phyloP scores from a whole-genome alignment of 1,140 invertebrate genomes.

The Agrypnia vestita region DNA sequence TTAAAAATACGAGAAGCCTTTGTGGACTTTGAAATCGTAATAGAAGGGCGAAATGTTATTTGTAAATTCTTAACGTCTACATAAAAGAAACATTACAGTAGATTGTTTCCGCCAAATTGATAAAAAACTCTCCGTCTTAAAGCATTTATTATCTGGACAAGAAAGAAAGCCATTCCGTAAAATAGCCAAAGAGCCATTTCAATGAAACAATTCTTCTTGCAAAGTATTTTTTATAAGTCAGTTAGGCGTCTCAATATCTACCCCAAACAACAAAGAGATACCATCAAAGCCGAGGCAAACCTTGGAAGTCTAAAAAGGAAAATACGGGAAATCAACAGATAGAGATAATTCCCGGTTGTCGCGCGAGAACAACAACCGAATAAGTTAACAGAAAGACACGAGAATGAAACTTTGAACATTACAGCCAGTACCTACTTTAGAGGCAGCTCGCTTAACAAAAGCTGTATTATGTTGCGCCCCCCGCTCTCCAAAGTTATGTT shows the following conservation, averaged over 20 bases:
- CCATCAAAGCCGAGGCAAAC: conserved; percentile 25
- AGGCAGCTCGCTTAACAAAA: conserved; percentile 11
- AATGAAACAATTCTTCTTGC: background rate
- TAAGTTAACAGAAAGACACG: conserved; percentile 35
- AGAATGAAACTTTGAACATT: conserved; percentile 36
- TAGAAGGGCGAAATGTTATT: too few species aligned
- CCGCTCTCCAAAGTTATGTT: background rate
- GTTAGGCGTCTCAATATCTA: conserved; percentile 34
- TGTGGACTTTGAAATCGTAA: too few species aligned
- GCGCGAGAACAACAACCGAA: conserved; percentile 38
- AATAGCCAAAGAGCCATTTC: conserved; percentile 4
- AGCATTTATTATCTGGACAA: too few species aligned
- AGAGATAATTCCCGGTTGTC: conserved; percentile 38
- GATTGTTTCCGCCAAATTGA: too few species aligned
- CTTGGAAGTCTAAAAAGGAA: conserved; percentile 33
- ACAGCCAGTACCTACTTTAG: background rate
- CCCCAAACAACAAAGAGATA: conserved; percentile 29
- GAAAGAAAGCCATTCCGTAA: background rate
- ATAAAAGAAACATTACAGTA: too few species aligned
- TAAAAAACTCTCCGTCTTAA: too few species aligned
- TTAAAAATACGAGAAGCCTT: too few species aligned
- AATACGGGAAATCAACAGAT: conserved; percentile 38
- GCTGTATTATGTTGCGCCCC: conserved; percentile 14
- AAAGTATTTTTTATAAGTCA: conserved; percentile 30
- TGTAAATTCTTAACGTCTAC: too few species aligned